These are phyloP conservation scores for Carcina quercana DNA, from an alignment of 2,888 invertebrate genomes.

Conservation along the genomic window DNA sequence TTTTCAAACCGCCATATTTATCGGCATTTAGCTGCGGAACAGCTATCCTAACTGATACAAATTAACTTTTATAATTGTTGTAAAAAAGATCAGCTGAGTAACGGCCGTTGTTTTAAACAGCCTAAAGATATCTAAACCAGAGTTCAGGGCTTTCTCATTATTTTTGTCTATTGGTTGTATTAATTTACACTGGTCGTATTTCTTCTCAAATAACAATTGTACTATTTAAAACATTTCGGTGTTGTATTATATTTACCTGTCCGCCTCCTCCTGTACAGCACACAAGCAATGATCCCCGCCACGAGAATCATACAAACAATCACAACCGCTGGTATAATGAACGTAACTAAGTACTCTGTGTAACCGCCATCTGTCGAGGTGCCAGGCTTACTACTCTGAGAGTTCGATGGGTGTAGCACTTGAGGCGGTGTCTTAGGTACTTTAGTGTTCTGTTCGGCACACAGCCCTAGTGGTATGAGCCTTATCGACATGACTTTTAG, in stretches of 20 bases:
- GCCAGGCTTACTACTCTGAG: conserved; percentile 42
- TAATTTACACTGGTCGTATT: no score
- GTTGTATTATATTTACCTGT: conserved; percentile 84
- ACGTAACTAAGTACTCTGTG: conserved; percentile 82
- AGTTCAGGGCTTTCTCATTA: no score
- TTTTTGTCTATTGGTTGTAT: no score
- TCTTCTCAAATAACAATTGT: neutral
- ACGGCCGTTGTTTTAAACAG: no score
- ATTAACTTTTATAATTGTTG: no score
- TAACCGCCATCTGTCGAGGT: conserved; percentile 24
- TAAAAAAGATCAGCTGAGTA: no score
- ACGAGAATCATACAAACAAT: conserved; percentile 91
- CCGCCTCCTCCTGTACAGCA: conserved; percentile 87
- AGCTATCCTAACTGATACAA: no score
- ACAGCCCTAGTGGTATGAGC: conserved; percentile 75
- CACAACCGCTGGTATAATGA: conserved; percentile 91
- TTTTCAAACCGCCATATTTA: no score
- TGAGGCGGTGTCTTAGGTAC: conserved; percentile 36
- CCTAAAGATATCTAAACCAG: no score
- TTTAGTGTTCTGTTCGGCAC: conserved; percentile 65
- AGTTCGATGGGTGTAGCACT: conserved; percentile 29
- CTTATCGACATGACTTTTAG: conserved; percentile 80
- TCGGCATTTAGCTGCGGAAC: no score
- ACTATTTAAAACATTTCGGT: conserved; percentile 5
- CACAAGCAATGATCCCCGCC: conserved; percentile 90